Evolutionary conservation across 2,113 vertebrate genomes (phyloP).

Genomic region (Pituophis catenifer): DNA sequence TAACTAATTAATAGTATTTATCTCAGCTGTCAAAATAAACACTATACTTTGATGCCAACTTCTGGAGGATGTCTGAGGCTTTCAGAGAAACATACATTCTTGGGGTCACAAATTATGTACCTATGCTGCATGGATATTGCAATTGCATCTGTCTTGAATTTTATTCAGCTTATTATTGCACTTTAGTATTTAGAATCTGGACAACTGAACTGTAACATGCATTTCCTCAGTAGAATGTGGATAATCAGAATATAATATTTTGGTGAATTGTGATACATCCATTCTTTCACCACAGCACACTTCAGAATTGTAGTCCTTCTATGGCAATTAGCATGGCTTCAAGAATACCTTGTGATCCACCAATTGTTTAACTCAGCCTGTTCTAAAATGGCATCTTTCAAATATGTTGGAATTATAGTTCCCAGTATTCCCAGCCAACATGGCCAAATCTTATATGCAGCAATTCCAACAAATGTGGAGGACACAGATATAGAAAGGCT

Average conservation of each 20-base stretch:
- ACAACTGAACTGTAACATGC: neutral
- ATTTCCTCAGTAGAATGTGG: neutral
- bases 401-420: neutral
- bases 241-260: neutral
- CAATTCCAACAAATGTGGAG: neutral
- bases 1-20: neutral
- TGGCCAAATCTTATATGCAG: neutral
- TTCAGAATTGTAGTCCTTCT: neutral
- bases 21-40: neutral
- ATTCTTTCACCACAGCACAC: neutral
- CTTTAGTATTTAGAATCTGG: neutral
- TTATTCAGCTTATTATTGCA: neutral
- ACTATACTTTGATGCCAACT: neutral
- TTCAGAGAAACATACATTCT: neutral
- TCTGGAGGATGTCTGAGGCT: neutral
- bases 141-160: neutral
- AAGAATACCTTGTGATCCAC: neutral
- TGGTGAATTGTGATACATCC: neutral
- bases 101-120: neutral
- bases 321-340: neutral
- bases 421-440: neutral
- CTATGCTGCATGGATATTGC: neutral
- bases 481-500: neutral
- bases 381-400: neutral
- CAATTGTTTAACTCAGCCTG: neutral